A percentile compares a stretch with the other conserved stretches of the same genome.
Conservation (phyloP, 2,797 vertebrate species). For the Perdix hodgsoniae region DNA sequence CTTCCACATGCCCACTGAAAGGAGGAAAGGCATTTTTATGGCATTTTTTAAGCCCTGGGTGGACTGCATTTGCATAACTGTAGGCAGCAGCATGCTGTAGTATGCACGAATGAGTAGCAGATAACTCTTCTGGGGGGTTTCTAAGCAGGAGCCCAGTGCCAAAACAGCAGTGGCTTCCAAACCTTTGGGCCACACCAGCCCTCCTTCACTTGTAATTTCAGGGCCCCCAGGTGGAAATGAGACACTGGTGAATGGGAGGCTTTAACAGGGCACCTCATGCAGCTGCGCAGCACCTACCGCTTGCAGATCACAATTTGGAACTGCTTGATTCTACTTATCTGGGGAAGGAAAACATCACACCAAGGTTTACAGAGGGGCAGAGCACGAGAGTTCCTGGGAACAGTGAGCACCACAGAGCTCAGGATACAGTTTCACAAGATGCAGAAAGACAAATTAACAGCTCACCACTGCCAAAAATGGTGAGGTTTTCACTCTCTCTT, state of each 20-base stretch:
- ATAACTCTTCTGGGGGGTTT: background rate
- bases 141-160: background rate
- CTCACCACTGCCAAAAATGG: conserved; percentile 54
- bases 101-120: background rate
- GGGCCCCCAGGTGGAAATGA: background rate
- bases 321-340: background rate
- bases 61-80: background rate
- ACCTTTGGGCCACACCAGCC: background rate
- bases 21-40: background rate
- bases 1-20: background rate
- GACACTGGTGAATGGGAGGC: background rate
- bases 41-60: background rate
- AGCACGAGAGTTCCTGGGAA: background rate
- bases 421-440: conserved; percentile 1
- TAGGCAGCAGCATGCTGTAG: background rate
- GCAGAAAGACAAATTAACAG: conserved; percentile 25
- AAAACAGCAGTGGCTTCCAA: background rate
- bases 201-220: accelerated
- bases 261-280: background rate
- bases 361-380: background rate
- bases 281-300: background rate
- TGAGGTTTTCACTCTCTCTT: conserved; percentile 37
- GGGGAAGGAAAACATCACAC: background rate
- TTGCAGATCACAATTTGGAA: background rate
- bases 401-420: background rate